A percentile compares a stretch with the other conserved stretches of the same genome.
Evolutionary conservation across 2,113 vertebrate genomes (phyloP).

Genomic region (Hydrochoerus hydrochaeris): DNA sequence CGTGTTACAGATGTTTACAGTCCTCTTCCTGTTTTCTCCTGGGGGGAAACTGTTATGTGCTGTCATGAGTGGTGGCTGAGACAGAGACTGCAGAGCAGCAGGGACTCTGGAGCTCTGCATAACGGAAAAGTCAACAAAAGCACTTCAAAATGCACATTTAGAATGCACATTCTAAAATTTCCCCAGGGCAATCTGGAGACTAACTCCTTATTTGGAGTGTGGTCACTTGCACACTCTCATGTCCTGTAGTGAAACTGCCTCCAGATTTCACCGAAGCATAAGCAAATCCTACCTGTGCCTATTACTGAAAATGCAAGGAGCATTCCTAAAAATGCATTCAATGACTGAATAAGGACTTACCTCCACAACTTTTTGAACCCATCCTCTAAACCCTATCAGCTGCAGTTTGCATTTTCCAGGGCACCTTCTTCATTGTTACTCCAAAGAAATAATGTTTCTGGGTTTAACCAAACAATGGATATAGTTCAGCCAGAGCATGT

Average conservation of each 20-base stretch:
- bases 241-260: not conserved
- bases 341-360: not conserved
- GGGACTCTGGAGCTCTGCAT: fast-evolving
- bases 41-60: fast-evolving
- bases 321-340: too few species aligned
- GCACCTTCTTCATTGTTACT: not conserved
- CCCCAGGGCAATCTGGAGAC: too few species aligned
- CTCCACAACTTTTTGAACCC: not conserved
- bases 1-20: too few species aligned
- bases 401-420: constrained; percentile 23
- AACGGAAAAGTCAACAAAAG: not conserved
- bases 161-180: not conserved
- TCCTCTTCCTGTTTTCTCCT: too few species aligned
- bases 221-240: not conserved
- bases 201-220: fast-evolving
- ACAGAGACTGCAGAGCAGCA: not conserved
- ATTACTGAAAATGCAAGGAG: not conserved
- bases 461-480: too few species aligned
- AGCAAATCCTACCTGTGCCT: constrained; percentile 60
- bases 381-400: not conserved
- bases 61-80: fast-evolving
- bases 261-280: not conserved
- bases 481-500: too few species aligned
- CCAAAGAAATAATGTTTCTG: constrained; percentile 15
- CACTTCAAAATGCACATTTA: not conserved